Conservation (phyloP, 1,140 invertebrate species). For the Antheraea pernyi region DNA sequence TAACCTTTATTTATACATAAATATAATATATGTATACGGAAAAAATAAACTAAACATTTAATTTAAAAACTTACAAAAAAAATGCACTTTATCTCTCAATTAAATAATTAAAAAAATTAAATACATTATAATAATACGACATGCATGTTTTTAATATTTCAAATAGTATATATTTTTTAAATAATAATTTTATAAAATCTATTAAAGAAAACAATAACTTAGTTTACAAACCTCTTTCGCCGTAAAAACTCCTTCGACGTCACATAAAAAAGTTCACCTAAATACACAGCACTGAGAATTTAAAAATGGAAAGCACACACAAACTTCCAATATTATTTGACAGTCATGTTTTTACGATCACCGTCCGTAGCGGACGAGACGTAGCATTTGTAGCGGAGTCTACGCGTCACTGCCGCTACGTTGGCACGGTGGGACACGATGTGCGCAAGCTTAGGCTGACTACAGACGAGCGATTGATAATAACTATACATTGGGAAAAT, state of each 20-base stretch:
- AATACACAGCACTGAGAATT: constrained; percentile 25
- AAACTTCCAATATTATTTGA: constrained; percentile 26
- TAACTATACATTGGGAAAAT: neutral
- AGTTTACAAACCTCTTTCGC: neutral
- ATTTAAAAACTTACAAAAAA: too few species aligned
- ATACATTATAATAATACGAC: too few species aligned
- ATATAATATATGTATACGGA: too few species aligned
- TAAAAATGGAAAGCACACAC: constrained; percentile 24
- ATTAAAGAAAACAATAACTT: constrained; percentile 12
- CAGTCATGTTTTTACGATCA: constrained; percentile 23
- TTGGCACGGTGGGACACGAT: constrained; percentile 15
- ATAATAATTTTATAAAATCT: neutral
- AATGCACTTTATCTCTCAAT: too few species aligned
- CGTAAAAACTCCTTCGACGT: neutral
- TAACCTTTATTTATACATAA: too few species aligned
- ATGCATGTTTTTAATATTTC: too few species aligned
- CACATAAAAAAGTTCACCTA: constrained; percentile 19
- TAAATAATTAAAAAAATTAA: too few species aligned
- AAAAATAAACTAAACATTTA: too few species aligned
- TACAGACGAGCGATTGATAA: constrained; percentile 11
- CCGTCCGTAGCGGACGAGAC: constrained; percentile 40
- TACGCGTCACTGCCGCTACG: constrained; percentile 62
- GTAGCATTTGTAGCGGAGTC: constrained; percentile 48
- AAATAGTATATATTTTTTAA: too few species aligned
- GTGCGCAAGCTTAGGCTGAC: constrained; percentile 33